Base-by-base conservation (phyloP, 2,888 invertebrate genomes). In the Nomada fabriciana region DNA sequence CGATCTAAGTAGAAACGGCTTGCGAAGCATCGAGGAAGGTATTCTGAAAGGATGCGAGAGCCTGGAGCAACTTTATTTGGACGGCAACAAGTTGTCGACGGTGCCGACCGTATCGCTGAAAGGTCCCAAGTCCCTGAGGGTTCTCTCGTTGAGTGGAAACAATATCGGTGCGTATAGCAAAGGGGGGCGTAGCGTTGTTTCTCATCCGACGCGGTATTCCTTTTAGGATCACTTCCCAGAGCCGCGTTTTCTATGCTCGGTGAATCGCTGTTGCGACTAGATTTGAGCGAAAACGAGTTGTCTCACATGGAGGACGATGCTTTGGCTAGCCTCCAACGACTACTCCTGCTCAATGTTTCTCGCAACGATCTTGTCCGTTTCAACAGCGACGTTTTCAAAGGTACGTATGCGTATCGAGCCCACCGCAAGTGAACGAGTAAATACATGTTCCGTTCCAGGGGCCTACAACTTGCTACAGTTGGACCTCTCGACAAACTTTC, bases 401-500 rank as follows among this genome's bases (percentile, higher is more conserved):
- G 95, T 94, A 91, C 88, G 7, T 9, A 52, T 10, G 20, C 36
- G 29, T 18, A n/a, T 9, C 60, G 43, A 20, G 43, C 43, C 10
- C 57, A 20, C 3, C 25, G 43, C 23, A 0, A 13, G 0, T 1
- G n/a, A 65, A 60, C 5, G 23, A 36, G 29, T n/a, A 10, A 13
- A 13, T 2, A 5, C 53, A 55, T 53, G 0, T 23, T 11, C 4
- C 0, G 23, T 69, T 83, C 73, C 73, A 95, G 96, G 97, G 72
- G 96, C 97, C 5, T 95, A 96, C 76, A 96, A 96, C 89, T 94
- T 98, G 82, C 96, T 97, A 89, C 96, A 96, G 88, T 94, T 99
- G 85, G 98, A 98, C 93, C 94, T 99, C 42, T 97, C 98, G 0
- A 96, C 97, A 91, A 98, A 98, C 94, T 98, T 97, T 92, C 96